These are phyloP conservation scores for Lepus americanus DNA, from an alignment of 2,113 vertebrate species.

Conservation along the genomic window DNA sequence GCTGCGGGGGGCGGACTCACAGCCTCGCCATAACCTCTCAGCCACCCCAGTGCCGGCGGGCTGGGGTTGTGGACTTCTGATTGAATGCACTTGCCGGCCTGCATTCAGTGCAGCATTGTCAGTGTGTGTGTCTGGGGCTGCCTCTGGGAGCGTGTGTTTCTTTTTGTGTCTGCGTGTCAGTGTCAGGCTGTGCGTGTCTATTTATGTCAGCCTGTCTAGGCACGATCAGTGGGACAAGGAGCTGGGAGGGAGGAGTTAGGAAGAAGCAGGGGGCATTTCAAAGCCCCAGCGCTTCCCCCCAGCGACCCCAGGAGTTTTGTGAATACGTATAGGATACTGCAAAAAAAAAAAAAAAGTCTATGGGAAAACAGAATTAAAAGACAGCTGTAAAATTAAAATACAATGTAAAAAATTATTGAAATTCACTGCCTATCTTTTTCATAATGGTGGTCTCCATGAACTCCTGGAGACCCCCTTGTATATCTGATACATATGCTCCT, in stretches of 20 bases:
- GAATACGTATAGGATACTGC: not conserved
- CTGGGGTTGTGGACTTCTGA: not conserved
- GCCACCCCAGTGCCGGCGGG: not conserved
- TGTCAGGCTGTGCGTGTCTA: conserved; percentile 74
- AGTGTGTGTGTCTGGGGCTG: conserved; percentile 45
- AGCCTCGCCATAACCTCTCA: not conserved
- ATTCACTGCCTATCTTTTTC: no score
- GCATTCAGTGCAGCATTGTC: conserved; percentile 56
- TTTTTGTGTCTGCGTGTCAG: conserved; percentile 64
- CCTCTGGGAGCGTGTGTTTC: conserved; percentile 80
- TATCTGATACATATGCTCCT: no score
- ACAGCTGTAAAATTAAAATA: no score
- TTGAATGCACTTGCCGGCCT: not conserved
- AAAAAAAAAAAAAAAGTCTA: no score
- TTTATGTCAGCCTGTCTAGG: conserved; percentile 74
- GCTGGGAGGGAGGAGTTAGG: not conserved
- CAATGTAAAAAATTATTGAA: no score
- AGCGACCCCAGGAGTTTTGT: not conserved
- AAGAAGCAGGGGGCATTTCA: conserved; percentile 3
- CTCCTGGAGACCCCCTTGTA: no score
- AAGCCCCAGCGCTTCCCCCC: conserved; percentile 2
- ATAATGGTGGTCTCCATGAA: no score
- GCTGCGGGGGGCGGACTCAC: not conserved
- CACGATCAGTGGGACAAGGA: not conserved
- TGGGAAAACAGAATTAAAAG: no score